Conservation (phyloP, 1,140 invertebrate genomes). For the Chelonus insularis region DNA sequence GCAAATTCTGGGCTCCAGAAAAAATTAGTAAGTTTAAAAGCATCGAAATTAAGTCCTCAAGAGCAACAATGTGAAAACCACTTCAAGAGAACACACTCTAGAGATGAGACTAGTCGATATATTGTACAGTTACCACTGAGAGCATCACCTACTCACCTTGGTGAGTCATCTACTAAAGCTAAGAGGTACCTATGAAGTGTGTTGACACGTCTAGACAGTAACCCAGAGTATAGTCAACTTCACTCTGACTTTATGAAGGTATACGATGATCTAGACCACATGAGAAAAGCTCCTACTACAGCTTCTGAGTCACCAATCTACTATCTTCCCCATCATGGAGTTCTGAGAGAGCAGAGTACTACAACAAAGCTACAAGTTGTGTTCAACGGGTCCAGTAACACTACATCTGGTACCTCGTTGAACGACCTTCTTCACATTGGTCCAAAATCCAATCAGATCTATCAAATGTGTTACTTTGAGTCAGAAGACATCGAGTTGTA, state of each 20-base stretch:
- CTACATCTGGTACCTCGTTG: constrained; percentile 40
- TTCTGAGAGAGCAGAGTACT: constrained; percentile 33
- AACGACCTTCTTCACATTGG: constrained; percentile 35
- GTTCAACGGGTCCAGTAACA: constrained; percentile 47
- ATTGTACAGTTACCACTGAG: neutral
- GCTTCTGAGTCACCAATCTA: constrained; percentile 12
- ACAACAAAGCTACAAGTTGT: constrained; percentile 45
- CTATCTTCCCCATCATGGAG: constrained; percentile 47
- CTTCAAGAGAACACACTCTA: neutral
- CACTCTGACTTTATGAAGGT: constrained; percentile 35
- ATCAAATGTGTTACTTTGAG: neutral
- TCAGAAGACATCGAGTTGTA: neutral
- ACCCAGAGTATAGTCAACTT: constrained; percentile 20
- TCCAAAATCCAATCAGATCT: constrained; percentile 21
- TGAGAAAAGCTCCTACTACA: constrained; percentile 14
- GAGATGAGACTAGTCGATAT: neutral
- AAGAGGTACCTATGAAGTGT: neutral
- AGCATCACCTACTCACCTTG: neutral
- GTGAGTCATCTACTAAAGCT: neutral
- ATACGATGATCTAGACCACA: constrained; percentile 32
- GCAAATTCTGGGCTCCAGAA: neutral
- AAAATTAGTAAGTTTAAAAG: neutral
- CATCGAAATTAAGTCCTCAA: neutral
- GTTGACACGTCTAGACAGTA: neutral
- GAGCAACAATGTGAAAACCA: neutral